A percentile compares a stretch with the other conserved stretches of the same genome.
Evolutionary conservation across 2,888 invertebrate genomes (phyloP).

Genomic region (Dysmachus trigonus): DNA sequence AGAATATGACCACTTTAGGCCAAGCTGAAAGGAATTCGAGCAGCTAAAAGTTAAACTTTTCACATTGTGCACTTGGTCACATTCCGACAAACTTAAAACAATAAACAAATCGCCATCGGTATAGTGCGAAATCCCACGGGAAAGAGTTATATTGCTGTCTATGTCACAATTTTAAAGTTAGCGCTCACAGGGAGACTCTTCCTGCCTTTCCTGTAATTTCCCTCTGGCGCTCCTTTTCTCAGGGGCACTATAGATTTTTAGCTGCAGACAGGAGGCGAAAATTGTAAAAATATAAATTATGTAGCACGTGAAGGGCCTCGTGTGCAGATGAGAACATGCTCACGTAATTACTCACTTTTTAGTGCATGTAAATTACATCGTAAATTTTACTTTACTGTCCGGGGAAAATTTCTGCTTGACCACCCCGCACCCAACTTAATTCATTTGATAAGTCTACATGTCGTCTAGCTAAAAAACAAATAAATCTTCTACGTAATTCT

Average conservation of each 20-base stretch:
- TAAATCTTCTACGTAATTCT: background rate
- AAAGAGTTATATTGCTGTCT: background rate
- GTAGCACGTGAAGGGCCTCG: background rate
- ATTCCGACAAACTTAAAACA: slow-evolving; percentile 16
- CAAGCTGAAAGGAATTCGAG: slow-evolving; percentile 2
- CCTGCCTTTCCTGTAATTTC: slow-evolving; percentile 15
- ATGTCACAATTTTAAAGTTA: slow-evolving; percentile 18
- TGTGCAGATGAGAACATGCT: slow-evolving; percentile 1
- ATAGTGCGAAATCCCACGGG: background rate
- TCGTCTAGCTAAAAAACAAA: background rate
- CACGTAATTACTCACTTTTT: slow-evolving; percentile 30
- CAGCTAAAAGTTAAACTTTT: slow-evolving; percentile 34
- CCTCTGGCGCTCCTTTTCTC: slow-evolving; percentile 16
- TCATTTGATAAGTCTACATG: background rate
- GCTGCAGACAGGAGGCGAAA: slow-evolving; percentile 28
- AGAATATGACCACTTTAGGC: slow-evolving; percentile 19
- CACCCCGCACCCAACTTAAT: background rate
- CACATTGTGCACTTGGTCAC: slow-evolving; percentile 15
- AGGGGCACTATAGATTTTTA: slow-evolving; percentile 1
- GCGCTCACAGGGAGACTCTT: background rate
- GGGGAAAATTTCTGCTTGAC: background rate
- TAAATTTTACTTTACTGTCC: background rate
- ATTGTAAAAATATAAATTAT: slow-evolving; percentile 34
- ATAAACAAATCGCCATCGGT: background rate
- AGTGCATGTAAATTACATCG: slow-evolving; percentile 15